phyloP scores from a whole-genome alignment of 2,888 invertebrate genomes.

The Achlya flavicornis region DNA sequence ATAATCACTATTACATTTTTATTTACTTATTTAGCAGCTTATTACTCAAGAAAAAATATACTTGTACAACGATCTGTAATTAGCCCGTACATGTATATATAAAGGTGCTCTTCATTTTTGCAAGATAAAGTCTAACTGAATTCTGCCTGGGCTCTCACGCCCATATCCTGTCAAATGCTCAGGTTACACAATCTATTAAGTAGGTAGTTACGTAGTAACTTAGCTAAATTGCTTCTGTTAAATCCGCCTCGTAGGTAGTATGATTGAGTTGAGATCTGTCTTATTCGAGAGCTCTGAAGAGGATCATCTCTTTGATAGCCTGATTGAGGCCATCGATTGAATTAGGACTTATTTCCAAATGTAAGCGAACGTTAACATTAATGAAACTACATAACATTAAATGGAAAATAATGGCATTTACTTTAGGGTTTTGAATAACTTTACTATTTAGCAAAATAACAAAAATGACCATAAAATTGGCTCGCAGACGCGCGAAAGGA shows the following conservation, averaged over 20 bases:
- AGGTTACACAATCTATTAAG: conserved; percentile 10
- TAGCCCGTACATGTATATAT: no score
- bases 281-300: conserved; percentile 33
- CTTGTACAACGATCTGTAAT: no score
- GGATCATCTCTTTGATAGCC: conserved; percentile 45
- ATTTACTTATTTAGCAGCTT: no score
- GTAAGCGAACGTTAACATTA: conserved; percentile 19
- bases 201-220: conserved; percentile 25
- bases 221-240: conserved; percentile 31
- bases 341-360: conserved; percentile 29
- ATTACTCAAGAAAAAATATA: no score
- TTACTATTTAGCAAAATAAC: no score
- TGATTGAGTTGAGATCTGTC: conserved; percentile 41
- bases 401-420: neutral
- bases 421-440: no score
- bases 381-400: neutral
- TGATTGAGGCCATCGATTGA: conserved; percentile 36
- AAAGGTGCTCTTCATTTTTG: no score
- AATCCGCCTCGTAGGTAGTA: conserved; percentile 32
- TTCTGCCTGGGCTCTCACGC: neutral
- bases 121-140: neutral
- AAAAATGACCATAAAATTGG: no score
- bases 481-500: no score
- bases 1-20: no score
- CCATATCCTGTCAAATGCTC: neutral